phyloP scores from a whole-genome alignment of 2,113 vertebrate species.

The Myodes glareolus region DNA sequence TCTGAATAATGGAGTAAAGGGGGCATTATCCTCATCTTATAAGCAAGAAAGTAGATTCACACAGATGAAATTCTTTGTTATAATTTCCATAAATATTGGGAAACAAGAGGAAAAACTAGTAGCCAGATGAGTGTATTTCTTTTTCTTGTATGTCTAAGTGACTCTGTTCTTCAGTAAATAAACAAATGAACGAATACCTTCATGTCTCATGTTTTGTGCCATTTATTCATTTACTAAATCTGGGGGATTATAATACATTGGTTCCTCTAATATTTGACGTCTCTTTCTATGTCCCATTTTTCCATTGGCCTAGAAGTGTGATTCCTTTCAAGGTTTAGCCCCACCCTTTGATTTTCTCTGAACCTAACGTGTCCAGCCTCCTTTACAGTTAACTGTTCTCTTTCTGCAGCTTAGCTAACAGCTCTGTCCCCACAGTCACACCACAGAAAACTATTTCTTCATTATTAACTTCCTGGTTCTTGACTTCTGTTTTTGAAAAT shows the following conservation, averaged over 20 bases:
- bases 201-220: not conserved
- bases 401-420: not conserved
- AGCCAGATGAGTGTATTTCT: not conserved
- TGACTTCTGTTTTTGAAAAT: not conserved
- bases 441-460: not conserved
- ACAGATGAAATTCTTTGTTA: not conserved
- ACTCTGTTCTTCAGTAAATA: not conserved
- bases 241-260: not conserved
- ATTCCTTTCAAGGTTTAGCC: not conserved
- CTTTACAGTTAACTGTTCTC: not conserved
- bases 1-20: not conserved
- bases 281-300: not conserved
- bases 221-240: not conserved
- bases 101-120: not conserved
- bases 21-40: not conserved
- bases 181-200: not conserved
- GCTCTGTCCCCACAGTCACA: slow-evolving; percentile 20
- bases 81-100: not conserved
- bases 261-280: not conserved
- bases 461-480: not conserved
- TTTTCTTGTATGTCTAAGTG: not conserved
- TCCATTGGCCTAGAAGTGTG: not conserved
- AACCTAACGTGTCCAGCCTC: not conserved
- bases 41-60: not conserved
- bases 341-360: not conserved